Conservation (phyloP, 2,113 vertebrate genomes). For the Maccullochella peelii region DNA sequence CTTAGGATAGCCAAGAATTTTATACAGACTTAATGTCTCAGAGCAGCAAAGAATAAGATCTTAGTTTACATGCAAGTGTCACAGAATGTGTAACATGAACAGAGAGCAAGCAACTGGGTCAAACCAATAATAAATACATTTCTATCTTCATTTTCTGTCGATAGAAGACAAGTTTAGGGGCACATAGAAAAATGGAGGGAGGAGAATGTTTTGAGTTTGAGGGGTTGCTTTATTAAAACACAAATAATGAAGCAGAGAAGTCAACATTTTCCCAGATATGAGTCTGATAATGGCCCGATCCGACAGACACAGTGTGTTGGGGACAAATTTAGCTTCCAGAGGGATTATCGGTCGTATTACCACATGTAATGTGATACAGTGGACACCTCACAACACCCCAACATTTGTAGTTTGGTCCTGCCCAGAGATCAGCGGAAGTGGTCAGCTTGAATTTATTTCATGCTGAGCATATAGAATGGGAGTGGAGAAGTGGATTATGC, state of each 20-base stretch:
- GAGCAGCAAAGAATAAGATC: not conserved
- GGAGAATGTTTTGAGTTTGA: not conserved
- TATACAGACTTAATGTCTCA: not conserved
- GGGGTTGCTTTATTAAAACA: slow-evolving; percentile 12
- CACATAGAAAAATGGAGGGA: not conserved
- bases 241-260: slow-evolving; percentile 19
- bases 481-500: slow-evolving; percentile 15
- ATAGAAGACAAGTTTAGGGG: not conserved
- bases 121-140: too few relatives aligned
- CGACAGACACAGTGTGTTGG: not conserved
- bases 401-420: slow-evolving; percentile 20
- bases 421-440: not conserved
- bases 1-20: not conserved
- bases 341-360: slow-evolving; percentile 35
- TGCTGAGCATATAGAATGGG: slow-evolving; percentile 13
- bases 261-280: slow-evolving; percentile 16
- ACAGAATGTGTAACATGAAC: too few relatives aligned
- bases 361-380: slow-evolving; percentile 29
- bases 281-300: slow-evolving; percentile 8
- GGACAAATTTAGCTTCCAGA: slow-evolving; percentile 47
- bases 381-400: slow-evolving; percentile 9
- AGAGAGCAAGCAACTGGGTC: not conserved
- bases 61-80: too few relatives aligned
- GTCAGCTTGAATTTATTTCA: slow-evolving; percentile 35
- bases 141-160: not conserved